Evolutionary conservation across 2,888 invertebrate species (phyloP), one percentile per base, ranked within the genome.

Genomic region (Chaetoderma sp.): DNA sequence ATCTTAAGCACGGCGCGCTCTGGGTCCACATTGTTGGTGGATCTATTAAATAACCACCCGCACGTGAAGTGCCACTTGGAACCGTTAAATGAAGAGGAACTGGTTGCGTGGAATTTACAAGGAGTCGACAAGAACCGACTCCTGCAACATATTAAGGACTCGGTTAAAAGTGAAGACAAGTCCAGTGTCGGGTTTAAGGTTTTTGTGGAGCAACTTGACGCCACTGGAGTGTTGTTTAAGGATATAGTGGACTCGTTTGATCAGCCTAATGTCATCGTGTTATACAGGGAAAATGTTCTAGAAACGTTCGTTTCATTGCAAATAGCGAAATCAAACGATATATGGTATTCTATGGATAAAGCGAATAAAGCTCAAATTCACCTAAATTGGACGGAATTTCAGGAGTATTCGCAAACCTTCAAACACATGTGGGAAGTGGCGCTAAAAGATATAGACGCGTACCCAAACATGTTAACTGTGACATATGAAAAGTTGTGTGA

Each of bases 11-110:
- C 52, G 2, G 52, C 52, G 28, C 52, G 52, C 16, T 52, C 52
- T 13, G 52, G 52, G 13, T 52, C 52, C 30, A 52, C 52, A 32
- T 32, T 52, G 23, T 23, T 52, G 4, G 23, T 52, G 28, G 52
- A 52, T 23, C 32, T 52, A 13, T 28, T 52, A 33, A 52, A 52
- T 32, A 52, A 52, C 23, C 52, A 52, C 52, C 28, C 30, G 13
- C 32, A 52, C 3, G n/a, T 52, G 30, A 27, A 21, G 2, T 52
- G 52, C 21, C 28, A 18, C 18, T 21, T 28, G 10, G 52, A 52
- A 32, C 52, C 52, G 13, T 33, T 52, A 16, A 52, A 52, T 33
- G n/a, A 33, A 16, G 52, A 52, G 21, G 2, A 4, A 5, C 32
- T 52, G 32, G 2, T 13, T 16, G 52, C 28, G 28, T 32, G 21